Conservation (phyloP, 2,888 invertebrate species). For the Papilio elwesi region DNA sequence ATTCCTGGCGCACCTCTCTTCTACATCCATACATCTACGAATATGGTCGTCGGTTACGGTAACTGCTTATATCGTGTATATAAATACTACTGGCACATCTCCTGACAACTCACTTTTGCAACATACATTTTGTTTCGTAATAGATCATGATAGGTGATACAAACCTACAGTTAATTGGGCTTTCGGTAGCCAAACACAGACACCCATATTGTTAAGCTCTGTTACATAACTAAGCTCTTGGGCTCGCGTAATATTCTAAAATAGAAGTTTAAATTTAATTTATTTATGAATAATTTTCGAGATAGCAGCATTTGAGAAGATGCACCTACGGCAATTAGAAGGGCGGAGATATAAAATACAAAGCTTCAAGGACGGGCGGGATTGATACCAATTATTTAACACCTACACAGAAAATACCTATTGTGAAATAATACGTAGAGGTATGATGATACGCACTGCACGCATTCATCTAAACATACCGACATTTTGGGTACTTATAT, state of each 20-base stretch:
- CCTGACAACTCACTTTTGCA: too few species aligned
- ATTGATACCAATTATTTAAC: slow-evolving; percentile 60
- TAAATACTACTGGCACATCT: too few species aligned
- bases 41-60: too few species aligned
- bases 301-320: slow-evolving; percentile 35
- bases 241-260: not conserved
- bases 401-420: slow-evolving; percentile 69
- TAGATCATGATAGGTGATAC: too few species aligned
- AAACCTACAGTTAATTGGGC: not conserved
- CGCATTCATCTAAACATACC: slow-evolving; percentile 51
- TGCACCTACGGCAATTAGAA: slow-evolving; percentile 46
- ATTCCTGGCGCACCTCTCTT: too few species aligned
- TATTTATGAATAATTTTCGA: slow-evolving; percentile 28
- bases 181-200: not conserved
- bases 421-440: slow-evolving; percentile 56
- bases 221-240: too few species aligned
- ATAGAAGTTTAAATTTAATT: not conserved
- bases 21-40: too few species aligned
- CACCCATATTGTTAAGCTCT: too few species aligned
- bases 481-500: not conserved
- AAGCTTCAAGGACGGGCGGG: slow-evolving; percentile 58
- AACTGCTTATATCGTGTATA: too few species aligned
- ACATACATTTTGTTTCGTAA: too few species aligned
- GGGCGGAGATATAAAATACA: slow-evolving; percentile 47
- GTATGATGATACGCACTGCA: slow-evolving; percentile 52